Percentiles rank a stretch among this genome's conserved stretches.
phyloP scores from a whole-genome alignment of 2,113 vertebrate species.

The Oophaga pumilio region DNA sequence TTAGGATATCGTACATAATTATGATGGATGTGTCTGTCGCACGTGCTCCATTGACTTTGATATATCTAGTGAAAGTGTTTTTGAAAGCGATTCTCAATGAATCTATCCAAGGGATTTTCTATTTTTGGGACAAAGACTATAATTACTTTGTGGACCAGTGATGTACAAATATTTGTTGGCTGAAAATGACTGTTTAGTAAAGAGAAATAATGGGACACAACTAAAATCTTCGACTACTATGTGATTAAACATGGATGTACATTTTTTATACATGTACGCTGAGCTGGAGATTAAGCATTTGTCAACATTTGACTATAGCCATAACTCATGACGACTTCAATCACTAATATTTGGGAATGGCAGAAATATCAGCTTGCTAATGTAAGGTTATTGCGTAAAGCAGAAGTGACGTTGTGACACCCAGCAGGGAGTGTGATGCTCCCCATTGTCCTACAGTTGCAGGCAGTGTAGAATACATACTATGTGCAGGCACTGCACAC shows the following conservation, averaged over 20 bases:
- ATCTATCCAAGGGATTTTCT: background rate
- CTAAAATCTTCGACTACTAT: background rate
- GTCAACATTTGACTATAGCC: background rate
- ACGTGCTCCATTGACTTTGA: constrained; percentile 5
- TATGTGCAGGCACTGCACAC: no score
- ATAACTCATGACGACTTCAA: background rate
- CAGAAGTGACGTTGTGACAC: no score
- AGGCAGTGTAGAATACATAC: no score
- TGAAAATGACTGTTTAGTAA: background rate
- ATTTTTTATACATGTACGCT: background rate
- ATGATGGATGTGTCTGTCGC: constrained; percentile 22
- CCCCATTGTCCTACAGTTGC: background rate
- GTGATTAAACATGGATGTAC: background rate
- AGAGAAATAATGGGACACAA: background rate
- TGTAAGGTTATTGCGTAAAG: background rate
- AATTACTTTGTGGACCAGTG: background rate
- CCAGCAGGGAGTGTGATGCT: background rate
- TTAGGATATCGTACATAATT: background rate
- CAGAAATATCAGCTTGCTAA: background rate
- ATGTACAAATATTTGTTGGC: background rate
- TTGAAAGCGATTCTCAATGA: background rate
- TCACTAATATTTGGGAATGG: background rate
- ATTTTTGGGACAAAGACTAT: background rate
- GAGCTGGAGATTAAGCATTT: background rate
- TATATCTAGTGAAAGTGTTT: background rate